Conservation (phyloP, 2,888 invertebrate species). For the Smittia aterrima region DNA sequence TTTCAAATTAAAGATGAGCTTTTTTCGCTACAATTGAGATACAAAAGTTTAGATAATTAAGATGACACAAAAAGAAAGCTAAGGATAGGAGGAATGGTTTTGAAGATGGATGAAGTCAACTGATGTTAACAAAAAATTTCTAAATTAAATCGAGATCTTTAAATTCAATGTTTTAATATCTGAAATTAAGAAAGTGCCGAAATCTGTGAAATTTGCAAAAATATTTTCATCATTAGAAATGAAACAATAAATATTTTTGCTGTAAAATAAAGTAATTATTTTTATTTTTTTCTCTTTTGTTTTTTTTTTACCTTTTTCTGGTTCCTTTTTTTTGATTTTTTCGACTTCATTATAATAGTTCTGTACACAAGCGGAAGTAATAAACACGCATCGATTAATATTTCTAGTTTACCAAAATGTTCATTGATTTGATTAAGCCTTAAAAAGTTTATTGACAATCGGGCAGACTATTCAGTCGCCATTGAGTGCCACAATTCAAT, state of each 20-base stretch:
- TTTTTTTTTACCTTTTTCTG: constrained; percentile 7
- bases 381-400: constrained; percentile 23
- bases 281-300: constrained; percentile 28
- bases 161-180: too few relatives aligned
- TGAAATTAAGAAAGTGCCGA: too few relatives aligned
- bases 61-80: too few relatives aligned
- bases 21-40: too few relatives aligned
- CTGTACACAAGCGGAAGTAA: constrained; percentile 15
- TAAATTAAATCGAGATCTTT: too few relatives aligned
- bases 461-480: constrained; percentile 35
- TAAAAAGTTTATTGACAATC: constrained; percentile 5
- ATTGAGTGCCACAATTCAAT: constrained; percentile 21
- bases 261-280: constrained; percentile 36
- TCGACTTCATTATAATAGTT: constrained; percentile 7
- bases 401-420: background rate
- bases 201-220: too few relatives aligned
- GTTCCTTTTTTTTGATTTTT: constrained; percentile 3
- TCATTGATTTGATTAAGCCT: too few relatives aligned
- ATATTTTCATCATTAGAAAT: background rate
- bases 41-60: too few relatives aligned
- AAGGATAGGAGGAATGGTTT: too few relatives aligned
- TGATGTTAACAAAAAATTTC: too few relatives aligned
- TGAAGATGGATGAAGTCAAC: too few relatives aligned
- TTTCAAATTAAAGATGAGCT: too few relatives aligned
- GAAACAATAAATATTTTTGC: constrained; percentile 20